Percentiles rank a stretch among this genome's conserved stretches.
Conservation (phyloP, 1,140 invertebrate genomes). For the Drosophila bifasciata region DNA sequence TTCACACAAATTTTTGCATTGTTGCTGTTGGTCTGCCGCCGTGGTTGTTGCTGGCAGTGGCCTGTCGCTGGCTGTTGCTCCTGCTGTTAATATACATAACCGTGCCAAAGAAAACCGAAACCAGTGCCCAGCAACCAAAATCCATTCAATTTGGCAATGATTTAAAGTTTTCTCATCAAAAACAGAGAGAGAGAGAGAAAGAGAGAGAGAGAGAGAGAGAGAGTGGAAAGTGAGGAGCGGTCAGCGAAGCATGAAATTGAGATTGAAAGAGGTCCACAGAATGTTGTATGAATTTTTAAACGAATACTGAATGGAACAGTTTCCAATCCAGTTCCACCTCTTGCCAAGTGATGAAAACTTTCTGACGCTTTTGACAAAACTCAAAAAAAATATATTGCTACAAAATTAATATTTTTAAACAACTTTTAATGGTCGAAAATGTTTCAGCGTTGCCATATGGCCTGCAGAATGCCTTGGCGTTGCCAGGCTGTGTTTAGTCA, state of each 20-base stretch:
- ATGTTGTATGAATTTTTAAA: constrained; percentile 19
- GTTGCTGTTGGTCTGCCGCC: constrained; percentile 14
- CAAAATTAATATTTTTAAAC: too few species aligned
- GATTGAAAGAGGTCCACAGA: neutral
- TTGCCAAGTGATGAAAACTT: too few species aligned
- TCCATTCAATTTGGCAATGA: constrained; percentile 58
- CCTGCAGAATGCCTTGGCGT: too few species aligned
- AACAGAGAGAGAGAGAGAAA: too few species aligned
- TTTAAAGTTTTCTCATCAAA: constrained; percentile 51
- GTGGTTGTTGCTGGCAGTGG: too few species aligned
- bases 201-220: neutral
- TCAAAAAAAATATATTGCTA: too few species aligned
- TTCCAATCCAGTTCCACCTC: too few species aligned
- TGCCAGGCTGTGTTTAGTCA: too few species aligned
- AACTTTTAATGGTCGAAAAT: too few species aligned
- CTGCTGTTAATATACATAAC: constrained; percentile 29
- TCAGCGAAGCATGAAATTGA: constrained; percentile 34
- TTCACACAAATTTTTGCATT: constrained; percentile 55
- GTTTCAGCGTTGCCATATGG: too few species aligned
- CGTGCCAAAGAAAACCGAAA: constrained; percentile 26
- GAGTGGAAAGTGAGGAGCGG: neutral
- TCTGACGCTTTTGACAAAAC: too few species aligned
- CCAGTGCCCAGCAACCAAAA: constrained; percentile 28
- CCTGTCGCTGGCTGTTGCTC: constrained; percentile 11
- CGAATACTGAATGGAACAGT: too few species aligned